phyloP scores from a whole-genome alignment of 2,888 invertebrate species.

The Nomada goodeniana region DNA sequence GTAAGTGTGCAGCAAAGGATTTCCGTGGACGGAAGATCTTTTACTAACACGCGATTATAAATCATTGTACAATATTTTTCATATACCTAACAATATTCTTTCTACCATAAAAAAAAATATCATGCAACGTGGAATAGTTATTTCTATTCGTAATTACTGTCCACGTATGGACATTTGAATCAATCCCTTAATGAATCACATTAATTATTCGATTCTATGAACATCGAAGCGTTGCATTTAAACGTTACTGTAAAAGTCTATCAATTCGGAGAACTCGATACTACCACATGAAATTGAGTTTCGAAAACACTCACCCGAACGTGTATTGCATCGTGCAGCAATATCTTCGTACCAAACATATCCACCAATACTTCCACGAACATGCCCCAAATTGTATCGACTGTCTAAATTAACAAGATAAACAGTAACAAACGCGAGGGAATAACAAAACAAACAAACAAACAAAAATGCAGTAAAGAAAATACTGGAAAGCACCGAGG shows the following conservation, averaged over 20 bases:
- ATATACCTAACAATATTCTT: conserved; percentile 29
- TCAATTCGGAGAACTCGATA: not conserved
- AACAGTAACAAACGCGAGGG: not conserved
- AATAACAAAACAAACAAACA: not conserved
- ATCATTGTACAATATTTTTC: conserved; percentile 22
- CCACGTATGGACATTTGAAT: not conserved
- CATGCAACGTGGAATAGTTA: conserved; percentile 8
- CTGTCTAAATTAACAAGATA: too few species aligned
- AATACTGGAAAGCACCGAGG: conserved; percentile 67
- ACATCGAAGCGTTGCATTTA: not conserved
- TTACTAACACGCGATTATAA: not conserved
- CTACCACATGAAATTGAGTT: not conserved
- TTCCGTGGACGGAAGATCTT: not conserved
- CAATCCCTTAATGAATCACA: not conserved
- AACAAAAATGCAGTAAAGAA: conserved; percentile 47
- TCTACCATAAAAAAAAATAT: conserved; percentile 21
- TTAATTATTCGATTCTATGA: conserved; percentile 10
- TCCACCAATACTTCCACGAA: too few species aligned
- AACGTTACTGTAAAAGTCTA: not conserved
- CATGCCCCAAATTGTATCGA: too few species aligned
- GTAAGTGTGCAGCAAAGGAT: conserved; percentile 48
- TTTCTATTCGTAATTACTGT: conserved; percentile 22
- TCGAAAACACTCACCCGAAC: not conserved
- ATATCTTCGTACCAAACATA: not conserved
- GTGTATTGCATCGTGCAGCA: not conserved